These are phyloP conservation scores for Oreochromis spilurus DNA, from an alignment of 2,113 vertebrate species.

Conservation along the genomic window DNA sequence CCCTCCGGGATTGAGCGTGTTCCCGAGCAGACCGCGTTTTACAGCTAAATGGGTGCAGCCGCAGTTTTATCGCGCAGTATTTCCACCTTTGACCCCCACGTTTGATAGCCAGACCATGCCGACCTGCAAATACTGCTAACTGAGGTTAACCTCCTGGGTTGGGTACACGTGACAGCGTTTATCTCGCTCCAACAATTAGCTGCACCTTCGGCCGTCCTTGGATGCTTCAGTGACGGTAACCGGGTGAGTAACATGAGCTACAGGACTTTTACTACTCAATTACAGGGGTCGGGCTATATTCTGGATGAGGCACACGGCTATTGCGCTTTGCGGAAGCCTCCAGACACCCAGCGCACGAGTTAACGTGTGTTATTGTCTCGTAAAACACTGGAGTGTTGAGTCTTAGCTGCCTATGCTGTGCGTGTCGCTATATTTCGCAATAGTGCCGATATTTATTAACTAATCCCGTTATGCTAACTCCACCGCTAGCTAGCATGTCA, in stretches of 20 bases:
- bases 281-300: constrained; percentile 21
- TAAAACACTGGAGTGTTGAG: background rate
- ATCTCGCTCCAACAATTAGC: constrained; percentile 22
- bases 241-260: constrained; percentile 51
- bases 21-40: background rate
- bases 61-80: background rate
- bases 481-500: constrained; percentile 41
- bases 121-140: constrained; percentile 29
- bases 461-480: constrained; percentile 36
- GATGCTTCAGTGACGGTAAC: constrained; percentile 56
- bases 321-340: background rate
- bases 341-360: background rate
- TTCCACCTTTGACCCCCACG: background rate
- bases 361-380: background rate
- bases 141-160: constrained; percentile 20
- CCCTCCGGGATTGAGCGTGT: constrained; percentile 4
- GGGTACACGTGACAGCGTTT: constrained; percentile 50
- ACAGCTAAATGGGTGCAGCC: constrained; percentile 36
- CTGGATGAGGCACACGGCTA: background rate
- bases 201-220: constrained; percentile 25
- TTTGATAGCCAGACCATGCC: constrained; percentile 33
- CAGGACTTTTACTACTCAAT: background rate
- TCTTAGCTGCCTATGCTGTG: background rate
- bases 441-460: background rate
- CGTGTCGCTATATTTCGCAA: background rate